phyloP scores from a whole-genome alignment of 2,888 invertebrate species.

The Sarcophaga caerulescens region DNA sequence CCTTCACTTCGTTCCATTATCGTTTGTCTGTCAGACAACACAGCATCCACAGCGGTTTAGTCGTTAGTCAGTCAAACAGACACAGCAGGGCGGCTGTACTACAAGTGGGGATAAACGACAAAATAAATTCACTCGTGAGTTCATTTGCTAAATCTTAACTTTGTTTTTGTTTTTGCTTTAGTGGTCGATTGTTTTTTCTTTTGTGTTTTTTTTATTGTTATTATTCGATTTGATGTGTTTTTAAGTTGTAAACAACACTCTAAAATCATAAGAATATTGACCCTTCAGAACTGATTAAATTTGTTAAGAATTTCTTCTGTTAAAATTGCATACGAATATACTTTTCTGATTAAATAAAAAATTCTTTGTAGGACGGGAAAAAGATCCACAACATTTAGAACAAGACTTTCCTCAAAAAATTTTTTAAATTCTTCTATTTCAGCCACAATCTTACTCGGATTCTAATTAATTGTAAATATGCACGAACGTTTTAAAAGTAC shows the following conservation, averaged over 20 bases:
- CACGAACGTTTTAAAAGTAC: too few species aligned
- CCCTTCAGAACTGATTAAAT: slow-evolving; percentile 60
- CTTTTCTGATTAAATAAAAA: too few species aligned
- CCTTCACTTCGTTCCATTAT: slow-evolving; percentile 14
- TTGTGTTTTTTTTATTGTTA: too few species aligned
- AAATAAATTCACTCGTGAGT: slow-evolving; percentile 37
- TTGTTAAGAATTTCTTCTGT: slow-evolving; percentile 46
- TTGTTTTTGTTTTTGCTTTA: not conserved
- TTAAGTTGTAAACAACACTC: slow-evolving; percentile 35
- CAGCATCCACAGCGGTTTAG: slow-evolving; percentile 23
- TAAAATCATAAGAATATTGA: slow-evolving; percentile 51
- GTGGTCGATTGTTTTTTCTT: too few species aligned
- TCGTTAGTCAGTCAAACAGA: slow-evolving; percentile 13
- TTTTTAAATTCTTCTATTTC: too few species aligned
- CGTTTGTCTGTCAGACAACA: slow-evolving; percentile 10
- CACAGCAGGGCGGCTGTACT: slow-evolving; percentile 63
- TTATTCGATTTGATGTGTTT: not conserved
- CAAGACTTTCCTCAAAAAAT: too few species aligned
- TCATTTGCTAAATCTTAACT: slow-evolving; percentile 52
- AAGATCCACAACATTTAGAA: too few species aligned
- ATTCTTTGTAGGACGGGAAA: too few species aligned
- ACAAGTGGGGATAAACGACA: slow-evolving; percentile 56
- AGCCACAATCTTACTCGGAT: too few species aligned
- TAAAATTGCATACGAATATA: too few species aligned
- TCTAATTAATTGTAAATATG: too few species aligned